phyloP scores from a whole-genome alignment of 2,888 invertebrate genomes.

The Willowsia nigromaculata region DNA sequence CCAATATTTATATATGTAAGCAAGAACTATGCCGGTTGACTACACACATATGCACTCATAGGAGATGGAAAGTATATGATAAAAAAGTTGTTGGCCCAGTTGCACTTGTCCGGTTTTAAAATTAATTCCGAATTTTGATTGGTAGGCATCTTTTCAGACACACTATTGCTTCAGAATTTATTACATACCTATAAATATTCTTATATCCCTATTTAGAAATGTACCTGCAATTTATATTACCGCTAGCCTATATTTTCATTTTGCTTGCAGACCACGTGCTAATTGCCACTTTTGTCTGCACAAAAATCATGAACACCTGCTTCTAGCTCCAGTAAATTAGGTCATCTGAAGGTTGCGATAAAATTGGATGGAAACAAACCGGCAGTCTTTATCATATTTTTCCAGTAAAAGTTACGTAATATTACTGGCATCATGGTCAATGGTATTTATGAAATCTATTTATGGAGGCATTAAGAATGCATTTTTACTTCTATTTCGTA shows the following conservation, averaged over 20 bases:
- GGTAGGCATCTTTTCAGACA: not conserved
- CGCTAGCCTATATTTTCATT: conserved; percentile 20
- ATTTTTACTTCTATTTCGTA: no score
- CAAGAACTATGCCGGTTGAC: not conserved
- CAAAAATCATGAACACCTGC: conserved; percentile 30
- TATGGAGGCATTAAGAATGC: not conserved
- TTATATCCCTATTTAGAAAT: not conserved
- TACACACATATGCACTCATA: not conserved
- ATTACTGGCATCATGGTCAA: not conserved
- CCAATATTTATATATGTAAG: no score
- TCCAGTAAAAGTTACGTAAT: not conserved
- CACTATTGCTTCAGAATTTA: not conserved
- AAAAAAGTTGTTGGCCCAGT: conserved; percentile 14
- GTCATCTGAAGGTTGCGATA: conserved; percentile 62
- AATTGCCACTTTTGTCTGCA: not conserved
- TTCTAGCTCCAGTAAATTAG: conserved; percentile 50
- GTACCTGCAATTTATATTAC: not conserved
- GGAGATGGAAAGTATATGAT: not conserved
- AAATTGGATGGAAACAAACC: conserved; percentile 62
- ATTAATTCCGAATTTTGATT: not conserved
- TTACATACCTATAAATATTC: not conserved
- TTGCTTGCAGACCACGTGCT: conserved; percentile 29
- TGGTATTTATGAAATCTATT: not conserved
- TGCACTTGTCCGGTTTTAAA: not conserved
- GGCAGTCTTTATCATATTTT: not conserved